These are phyloP conservation scores for Sycophila texana DNA, from an alignment of 2,888 invertebrate genomes.

Conservation along the genomic window DNA sequence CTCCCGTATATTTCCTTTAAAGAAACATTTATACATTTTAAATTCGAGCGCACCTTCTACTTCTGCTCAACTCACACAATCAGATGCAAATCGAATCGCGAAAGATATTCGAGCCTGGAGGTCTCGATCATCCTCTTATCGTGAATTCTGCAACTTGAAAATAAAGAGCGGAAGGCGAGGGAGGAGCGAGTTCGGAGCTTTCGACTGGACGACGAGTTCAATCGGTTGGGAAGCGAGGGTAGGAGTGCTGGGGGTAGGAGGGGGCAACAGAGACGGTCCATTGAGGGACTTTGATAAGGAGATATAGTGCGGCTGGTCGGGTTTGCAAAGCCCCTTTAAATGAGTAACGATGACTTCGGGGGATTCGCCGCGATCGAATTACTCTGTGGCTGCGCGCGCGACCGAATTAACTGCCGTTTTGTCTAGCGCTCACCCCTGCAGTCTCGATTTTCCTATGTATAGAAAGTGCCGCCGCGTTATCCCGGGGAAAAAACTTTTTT, in stretches of 20 bases:
- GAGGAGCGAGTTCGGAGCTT: not conserved
- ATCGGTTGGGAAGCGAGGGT: not conserved
- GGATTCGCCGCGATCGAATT: slow-evolving; percentile 19
- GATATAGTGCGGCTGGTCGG: not conserved
- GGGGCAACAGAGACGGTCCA: not conserved
- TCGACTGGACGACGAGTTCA: not conserved
- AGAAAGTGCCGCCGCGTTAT: too few relatives aligned
- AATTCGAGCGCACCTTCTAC: not conserved
- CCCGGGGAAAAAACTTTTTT: too few relatives aligned
- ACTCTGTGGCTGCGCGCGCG: not conserved
- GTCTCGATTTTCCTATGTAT: not conserved
- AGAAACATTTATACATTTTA: not conserved
- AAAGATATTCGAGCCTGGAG: not conserved
- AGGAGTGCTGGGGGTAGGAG: not conserved
- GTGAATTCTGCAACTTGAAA: slow-evolving; percentile 1
- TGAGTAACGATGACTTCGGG: not conserved
- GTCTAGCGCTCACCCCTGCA: not conserved
- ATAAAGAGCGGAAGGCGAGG: not conserved
- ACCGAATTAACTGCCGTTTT: not conserved
- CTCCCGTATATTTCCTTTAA: not conserved
- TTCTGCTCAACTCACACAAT: not conserved
- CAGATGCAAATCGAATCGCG: too few relatives aligned
- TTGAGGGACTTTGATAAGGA: slow-evolving; percentile 15
- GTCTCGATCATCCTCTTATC: not conserved
- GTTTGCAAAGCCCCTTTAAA: not conserved